Evolutionary conservation across 2,888 invertebrate genomes (phyloP).

Genomic region (Trachelus troglodyta): DNA sequence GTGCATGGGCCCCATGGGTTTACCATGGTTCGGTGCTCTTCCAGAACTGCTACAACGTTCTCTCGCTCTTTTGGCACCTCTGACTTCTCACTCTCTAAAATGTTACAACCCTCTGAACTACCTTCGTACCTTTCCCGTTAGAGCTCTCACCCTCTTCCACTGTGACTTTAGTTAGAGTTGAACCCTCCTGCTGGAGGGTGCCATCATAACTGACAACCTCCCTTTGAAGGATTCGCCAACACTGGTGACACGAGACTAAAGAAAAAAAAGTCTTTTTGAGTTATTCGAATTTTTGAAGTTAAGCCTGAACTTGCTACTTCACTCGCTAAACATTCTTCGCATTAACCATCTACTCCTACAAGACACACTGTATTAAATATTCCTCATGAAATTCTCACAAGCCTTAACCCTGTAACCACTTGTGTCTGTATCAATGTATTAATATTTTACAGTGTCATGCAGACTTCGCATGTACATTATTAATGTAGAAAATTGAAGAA

Average conservation of each 20-base stretch:
- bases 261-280: neutral
- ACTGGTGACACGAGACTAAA: neutral
- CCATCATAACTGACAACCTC: neutral
- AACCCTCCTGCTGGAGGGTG: neutral
- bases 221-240: neutral
- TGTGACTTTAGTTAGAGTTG: neutral
- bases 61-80: neutral
- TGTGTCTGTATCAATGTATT: neutral
- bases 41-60: neutral
- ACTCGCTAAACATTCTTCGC: neutral
- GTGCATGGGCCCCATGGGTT: conserved; percentile 59
- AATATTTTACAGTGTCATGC: neutral
- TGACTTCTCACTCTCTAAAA: neutral
- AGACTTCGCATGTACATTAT: neutral
- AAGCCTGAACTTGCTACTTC: neutral
- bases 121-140: neutral
- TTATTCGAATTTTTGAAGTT: neutral
- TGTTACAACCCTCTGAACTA: neutral
- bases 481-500: neutral
- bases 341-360: neutral
- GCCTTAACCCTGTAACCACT: neutral
- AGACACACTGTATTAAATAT: neutral
- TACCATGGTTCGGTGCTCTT: neutral
- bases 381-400: neutral
- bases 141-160: neutral